Conservation (phyloP, 2,888 invertebrate genomes). For the Bellardia pandia region DNA sequence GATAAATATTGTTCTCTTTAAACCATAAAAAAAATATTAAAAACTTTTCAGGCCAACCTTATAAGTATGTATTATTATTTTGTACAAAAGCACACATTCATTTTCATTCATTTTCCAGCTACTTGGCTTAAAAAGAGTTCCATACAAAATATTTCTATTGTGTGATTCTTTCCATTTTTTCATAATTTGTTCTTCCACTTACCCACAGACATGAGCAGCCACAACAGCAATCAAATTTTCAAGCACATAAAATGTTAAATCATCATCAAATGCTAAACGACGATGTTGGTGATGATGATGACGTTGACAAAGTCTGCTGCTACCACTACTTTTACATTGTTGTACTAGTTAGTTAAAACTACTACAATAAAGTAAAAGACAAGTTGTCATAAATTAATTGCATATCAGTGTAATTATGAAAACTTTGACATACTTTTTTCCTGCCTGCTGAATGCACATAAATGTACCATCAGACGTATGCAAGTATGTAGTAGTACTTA, state of each 20-base stretch:
- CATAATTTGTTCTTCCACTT: slow-evolving; percentile 6
- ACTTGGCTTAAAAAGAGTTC: slow-evolving; percentile 22
- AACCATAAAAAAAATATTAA: too few relatives aligned
- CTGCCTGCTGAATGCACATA: slow-evolving; percentile 17
- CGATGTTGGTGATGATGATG: not conserved
- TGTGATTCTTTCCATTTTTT: slow-evolving; percentile 12
- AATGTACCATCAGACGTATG: not conserved
- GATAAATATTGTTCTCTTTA: too few relatives aligned
- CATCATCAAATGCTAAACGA: slow-evolving; percentile 24
- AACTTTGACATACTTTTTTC: slow-evolving; percentile 75
- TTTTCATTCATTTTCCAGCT: slow-evolving; percentile 47
- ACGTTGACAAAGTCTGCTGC: slow-evolving; percentile 8
- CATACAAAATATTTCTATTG: slow-evolving; percentile 20
- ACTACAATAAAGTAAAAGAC: slow-evolving; percentile 71
- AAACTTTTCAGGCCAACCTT: too few relatives aligned
- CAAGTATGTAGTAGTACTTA: not conserved
- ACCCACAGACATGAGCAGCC: slow-evolving; percentile 5
- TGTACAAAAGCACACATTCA: not conserved
- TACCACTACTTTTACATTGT: not conserved
- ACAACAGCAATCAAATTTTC: slow-evolving; percentile 41
- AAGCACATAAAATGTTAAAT: slow-evolving; percentile 4
- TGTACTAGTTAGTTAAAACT: slow-evolving; percentile 7
- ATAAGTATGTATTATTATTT: not conserved
- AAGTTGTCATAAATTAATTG: slow-evolving; percentile 81
- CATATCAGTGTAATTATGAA: slow-evolving; percentile 80